Evolutionary conservation across 2,888 invertebrate genomes (phyloP), one percentile per base, ranked within the genome.

Genomic region (Globia sparganii): DNA sequence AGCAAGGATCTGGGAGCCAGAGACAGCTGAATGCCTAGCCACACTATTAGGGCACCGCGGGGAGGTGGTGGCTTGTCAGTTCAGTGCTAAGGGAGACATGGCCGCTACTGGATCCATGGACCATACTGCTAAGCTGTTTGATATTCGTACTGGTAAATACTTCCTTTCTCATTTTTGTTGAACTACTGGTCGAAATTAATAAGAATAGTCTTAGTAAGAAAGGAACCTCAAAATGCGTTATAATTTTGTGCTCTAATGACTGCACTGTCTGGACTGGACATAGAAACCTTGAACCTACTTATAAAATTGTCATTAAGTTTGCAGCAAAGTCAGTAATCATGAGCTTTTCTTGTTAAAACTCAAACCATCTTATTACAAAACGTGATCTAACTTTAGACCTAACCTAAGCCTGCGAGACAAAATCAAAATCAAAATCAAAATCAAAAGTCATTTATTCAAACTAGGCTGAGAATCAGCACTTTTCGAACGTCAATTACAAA

Each of bases 41-140:
- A 98, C 98, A 0, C 95, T 98, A 71, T 97, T 97, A 94, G 98
- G 98, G 0, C 98, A 98, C 91, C 95, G 97, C 0, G 98, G 97
- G 0, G 98, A 98, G 94, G 97, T 98, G 74, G 98, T 98, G 61
- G 97, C 97, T 0, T 97, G 97, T 0, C 97, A 97, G 92, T 98
- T 98, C 94, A 97, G 97, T 89, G 97, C 97, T 0, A 97, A 97
- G 83, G 97, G 97, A n/a, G 97, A 97, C 73, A 94, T 97, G 74
- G 96, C 98, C 0, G 98, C 97, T 9, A 98, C 98, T 0, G 98
- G 98, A 0, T 98, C 98, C 31, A 98, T 98, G 97, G 98, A 98
- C 91, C 96, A 97, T 65, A 98, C 97, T 0, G 98, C 98, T 11
- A 98, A 97, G 89, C 94, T 98, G 46, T 98, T 97, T 94, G 97